phyloP scores from a whole-genome alignment of 2,888 invertebrate genomes.

The Teinopalpus imperialis region DNA sequence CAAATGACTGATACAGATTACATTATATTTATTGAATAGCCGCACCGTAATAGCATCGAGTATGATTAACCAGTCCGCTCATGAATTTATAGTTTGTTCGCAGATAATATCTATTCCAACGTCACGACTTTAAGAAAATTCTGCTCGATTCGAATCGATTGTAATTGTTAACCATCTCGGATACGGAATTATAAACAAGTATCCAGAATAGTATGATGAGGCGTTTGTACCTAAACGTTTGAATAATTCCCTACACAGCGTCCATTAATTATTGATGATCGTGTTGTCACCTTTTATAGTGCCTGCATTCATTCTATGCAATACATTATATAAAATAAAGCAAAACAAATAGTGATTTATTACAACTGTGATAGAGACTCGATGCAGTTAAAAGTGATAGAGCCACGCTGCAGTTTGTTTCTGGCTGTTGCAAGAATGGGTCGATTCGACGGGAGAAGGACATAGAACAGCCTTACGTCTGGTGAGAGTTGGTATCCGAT shows the following conservation, averaged over 20 bases:
- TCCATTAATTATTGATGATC: slow-evolving; percentile 13
- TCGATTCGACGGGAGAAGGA: too few species aligned
- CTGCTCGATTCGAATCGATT: slow-evolving; percentile 28
- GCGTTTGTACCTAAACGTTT: slow-evolving; percentile 24
- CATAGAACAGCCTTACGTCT: too few species aligned
- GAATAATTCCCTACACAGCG: slow-evolving; percentile 16
- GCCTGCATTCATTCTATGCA: not conserved
- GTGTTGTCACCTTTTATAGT: slow-evolving; percentile 14
- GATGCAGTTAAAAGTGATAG: too few species aligned
- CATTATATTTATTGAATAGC: not conserved
- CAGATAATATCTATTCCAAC: slow-evolving; percentile 20
- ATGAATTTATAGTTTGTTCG: slow-evolving; percentile 5
- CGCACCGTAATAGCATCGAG: not conserved
- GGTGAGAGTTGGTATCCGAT: too few species aligned
- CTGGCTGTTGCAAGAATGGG: too few species aligned
- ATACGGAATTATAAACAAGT: slow-evolving; percentile 33
- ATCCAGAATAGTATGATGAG: too few species aligned
- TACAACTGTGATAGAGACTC: not conserved
- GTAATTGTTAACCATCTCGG: slow-evolving; percentile 32
- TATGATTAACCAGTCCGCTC: slow-evolving; percentile 21
- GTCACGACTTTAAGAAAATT: slow-evolving; percentile 37
- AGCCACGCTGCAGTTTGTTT: too few species aligned
- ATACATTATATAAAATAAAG: not conserved
- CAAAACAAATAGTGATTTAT: not conserved
- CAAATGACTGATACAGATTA: slow-evolving; percentile 8